Evolutionary conservation across 92 coral and sea anemone genomes (phyloP).

Genomic region (Palythoa caribaeorum): DNA sequence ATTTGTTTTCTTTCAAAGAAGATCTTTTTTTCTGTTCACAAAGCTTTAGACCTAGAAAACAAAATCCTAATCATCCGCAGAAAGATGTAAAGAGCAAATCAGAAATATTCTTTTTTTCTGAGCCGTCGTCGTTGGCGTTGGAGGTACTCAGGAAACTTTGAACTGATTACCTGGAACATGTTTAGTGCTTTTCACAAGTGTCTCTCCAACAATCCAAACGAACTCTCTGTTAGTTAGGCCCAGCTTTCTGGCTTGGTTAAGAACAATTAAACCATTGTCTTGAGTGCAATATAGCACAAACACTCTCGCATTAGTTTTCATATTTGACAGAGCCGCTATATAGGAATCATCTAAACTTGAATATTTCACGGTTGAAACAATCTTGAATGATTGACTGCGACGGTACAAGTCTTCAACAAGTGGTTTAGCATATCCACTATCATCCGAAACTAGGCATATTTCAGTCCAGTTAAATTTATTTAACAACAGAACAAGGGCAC

Average conservation of each 20-base stretch:
- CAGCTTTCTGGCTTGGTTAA: slow-evolving; percentile 17
- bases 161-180: slow-evolving; percentile 17
- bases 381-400: slow-evolving; percentile 4
- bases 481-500: slow-evolving; percentile 28
- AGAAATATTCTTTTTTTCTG: too few species aligned
- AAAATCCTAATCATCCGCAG: too few species aligned
- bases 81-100: too few species aligned
- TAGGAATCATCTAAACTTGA: slow-evolving; percentile 26
- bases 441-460: slow-evolving; percentile 19
- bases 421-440: slow-evolving; percentile 5
- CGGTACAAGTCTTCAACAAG: slow-evolving; percentile 31
- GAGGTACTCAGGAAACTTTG: too few species aligned
- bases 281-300: slow-evolving; percentile 23
- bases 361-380: slow-evolving; percentile 28
- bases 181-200: slow-evolving; percentile 12
- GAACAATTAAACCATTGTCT: neutral
- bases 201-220: slow-evolving; percentile 43
- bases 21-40: too few species aligned
- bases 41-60: too few species aligned
- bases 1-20: too few species aligned
- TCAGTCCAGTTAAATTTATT: slow-evolving; percentile 26
- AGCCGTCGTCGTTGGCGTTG: too few species aligned
- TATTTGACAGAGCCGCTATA: neutral
- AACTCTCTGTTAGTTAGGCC: slow-evolving; percentile 27
- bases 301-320: slow-evolving; percentile 33